These are phyloP conservation scores for Zophobas morio DNA, from an alignment of 1,140 invertebrate species.

Conservation along the genomic window DNA sequence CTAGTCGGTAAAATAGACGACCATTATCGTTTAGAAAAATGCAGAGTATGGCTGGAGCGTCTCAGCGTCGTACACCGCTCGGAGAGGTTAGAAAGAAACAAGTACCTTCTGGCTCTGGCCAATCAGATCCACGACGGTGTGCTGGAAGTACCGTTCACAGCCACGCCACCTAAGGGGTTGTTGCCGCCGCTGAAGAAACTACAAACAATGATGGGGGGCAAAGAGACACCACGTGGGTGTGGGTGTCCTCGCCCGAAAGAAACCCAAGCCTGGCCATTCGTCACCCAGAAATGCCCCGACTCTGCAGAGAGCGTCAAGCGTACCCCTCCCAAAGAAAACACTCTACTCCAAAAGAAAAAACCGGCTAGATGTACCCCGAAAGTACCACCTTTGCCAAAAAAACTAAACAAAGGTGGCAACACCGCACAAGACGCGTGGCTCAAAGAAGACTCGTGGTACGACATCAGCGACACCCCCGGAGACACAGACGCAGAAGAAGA, in stretches of 20 bases:
- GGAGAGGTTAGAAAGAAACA: constrained; percentile 63
- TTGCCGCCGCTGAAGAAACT: background rate
- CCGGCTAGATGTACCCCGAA: background rate
- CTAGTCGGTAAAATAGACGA: constrained; percentile 59
- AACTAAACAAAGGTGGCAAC: background rate
- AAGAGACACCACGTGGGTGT: too few relatives aligned
- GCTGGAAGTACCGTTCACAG: constrained; percentile 61
- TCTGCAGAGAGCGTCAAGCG: too few relatives aligned
- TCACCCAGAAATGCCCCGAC: background rate
- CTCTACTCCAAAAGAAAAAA: background rate
- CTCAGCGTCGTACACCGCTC: constrained; percentile 52
- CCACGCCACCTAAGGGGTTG: constrained; percentile 54
- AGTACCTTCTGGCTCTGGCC: constrained; percentile 64
- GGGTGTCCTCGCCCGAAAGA: too few relatives aligned
- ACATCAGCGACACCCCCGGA: background rate
- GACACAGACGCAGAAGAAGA: constrained; percentile 3
- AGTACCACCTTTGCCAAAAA: background rate
- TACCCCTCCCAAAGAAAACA: too few relatives aligned
- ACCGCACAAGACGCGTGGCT: too few relatives aligned
- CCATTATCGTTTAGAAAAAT: constrained; percentile 56
- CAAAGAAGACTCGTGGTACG: constrained; percentile 1
- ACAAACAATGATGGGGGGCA: too few relatives aligned
- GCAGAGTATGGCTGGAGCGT: constrained; percentile 65
- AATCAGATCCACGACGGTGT: constrained; percentile 61
- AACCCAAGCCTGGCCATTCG: background rate